Conservation (phyloP, 1,140 invertebrate species). For the Camponotus vicinus region DNA sequence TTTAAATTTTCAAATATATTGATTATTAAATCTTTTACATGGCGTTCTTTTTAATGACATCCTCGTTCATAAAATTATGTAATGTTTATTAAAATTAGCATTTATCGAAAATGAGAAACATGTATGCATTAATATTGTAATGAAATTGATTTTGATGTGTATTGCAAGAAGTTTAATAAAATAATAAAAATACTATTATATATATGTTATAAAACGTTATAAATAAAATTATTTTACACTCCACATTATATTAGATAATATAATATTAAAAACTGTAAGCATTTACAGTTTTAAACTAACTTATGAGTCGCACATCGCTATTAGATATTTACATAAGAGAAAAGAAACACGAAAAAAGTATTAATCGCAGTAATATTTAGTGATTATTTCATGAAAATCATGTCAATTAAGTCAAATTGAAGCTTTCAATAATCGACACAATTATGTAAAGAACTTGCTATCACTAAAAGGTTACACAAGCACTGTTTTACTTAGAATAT, state of each 20-base stretch:
- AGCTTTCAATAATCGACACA: slow-evolving; percentile 33
- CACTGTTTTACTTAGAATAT: not conserved
- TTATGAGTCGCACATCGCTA: not conserved
- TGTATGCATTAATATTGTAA: not conserved
- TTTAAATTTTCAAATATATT: not conserved
- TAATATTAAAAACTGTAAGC: not conserved
- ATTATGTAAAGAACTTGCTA: slow-evolving; percentile 15
- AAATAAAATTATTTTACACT: not conserved
- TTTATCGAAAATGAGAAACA: not conserved
- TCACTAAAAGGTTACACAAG: not conserved
- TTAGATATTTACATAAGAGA: not conserved
- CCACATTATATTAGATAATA: not conserved
- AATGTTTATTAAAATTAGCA: not conserved
- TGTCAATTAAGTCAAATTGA: slow-evolving; percentile 31
- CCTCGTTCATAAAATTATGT: not conserved
- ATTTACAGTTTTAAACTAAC: not conserved
- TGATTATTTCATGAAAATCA: slow-evolving; percentile 3
- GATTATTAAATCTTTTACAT: not conserved
- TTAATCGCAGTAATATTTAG: slow-evolving; percentile 8
- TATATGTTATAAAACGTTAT: not conserved
- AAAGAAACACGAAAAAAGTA: not conserved
- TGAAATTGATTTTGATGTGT: not conserved
- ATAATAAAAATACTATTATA: not conserved
- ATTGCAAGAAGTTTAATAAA: slow-evolving; percentile 8
- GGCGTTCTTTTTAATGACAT: not conserved